A percentile compares a stretch with the other conserved stretches of the same genome.
Evolutionary conservation across 1,140 invertebrate species (phyloP).

Genomic region (Achroia grisella): DNA sequence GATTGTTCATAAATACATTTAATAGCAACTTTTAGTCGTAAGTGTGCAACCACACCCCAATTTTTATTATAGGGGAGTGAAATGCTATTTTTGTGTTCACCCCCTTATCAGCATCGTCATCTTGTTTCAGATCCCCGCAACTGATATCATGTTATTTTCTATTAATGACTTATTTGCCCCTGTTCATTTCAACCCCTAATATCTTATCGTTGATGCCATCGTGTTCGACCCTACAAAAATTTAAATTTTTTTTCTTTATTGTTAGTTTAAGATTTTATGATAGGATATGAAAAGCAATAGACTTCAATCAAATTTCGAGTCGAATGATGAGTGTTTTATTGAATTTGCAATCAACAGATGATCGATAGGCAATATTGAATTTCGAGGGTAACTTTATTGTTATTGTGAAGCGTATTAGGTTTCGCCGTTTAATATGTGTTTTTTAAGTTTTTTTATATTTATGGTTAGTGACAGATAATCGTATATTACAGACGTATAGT

Average conservation of each 20-base stretch:
- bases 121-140: slow-evolving; percentile 37
- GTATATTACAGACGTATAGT: too few species aligned
- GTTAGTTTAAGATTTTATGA: slow-evolving; percentile 5
- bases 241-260: slow-evolving; percentile 12
- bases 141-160: slow-evolving; percentile 45
- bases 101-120: slow-evolving; percentile 32
- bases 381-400: neutral
- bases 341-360: neutral
- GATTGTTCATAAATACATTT: too few species aligned
- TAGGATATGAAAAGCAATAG: slow-evolving; percentile 1
- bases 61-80: slow-evolving; percentile 14
- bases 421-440: too few species aligned
- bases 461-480: too few species aligned
- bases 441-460: too few species aligned
- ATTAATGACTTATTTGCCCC: slow-evolving; percentile 57
- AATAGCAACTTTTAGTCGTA: neutral
- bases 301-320: neutral
- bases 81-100: slow-evolving; percentile 9
- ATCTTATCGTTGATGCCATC: slow-evolving; percentile 7
- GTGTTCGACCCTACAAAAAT: slow-evolving; percentile 9
- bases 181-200: slow-evolving; percentile 24
- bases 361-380: neutral
- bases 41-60: slow-evolving; percentile 1
- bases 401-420: too few species aligned
- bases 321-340: neutral